Evolutionary conservation across 2,888 invertebrate genomes (phyloP), one percentile per base, ranked within the genome.

Genomic region (Mimachlamys varia): DNA sequence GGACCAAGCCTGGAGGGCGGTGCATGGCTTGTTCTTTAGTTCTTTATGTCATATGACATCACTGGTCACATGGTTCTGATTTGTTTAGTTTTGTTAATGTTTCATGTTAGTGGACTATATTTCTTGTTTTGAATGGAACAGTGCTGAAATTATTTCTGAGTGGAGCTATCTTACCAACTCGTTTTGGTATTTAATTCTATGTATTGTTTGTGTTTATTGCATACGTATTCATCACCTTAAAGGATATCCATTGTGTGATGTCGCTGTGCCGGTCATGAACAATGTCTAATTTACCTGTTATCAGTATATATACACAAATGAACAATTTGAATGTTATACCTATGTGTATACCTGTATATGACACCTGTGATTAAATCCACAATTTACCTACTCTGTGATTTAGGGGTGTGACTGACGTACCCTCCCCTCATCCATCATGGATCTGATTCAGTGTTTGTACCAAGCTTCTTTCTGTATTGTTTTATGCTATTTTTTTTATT

Each of bases 351-450:
- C 62, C 62, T 62, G 62, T 62, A 62, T 62, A n/a, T 19, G 13
- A 76, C 33, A 76, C 76, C 76, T 76, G 76, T 76, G 58, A 58
- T 58, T 58, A 22, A 58, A 58, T 58, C 58, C 58, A 58, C 58
- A 12, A 27, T 76, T 76, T 76, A 76, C 76, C 12, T 33, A 7
- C 33, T 76, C 76, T 76, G 76, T 76, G 76, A 76, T 76, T 33
- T 17, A 76, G 27, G 76, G 76, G 76, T 33, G n/a, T 62, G 22
- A 7, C 62, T 7, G 44, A 44, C 3, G 44, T 44, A 53, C 15
- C 5, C 13, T 53, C 15, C 76, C 33, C 13, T 76, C 76, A 76
- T 76, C 27, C 33, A 76, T 76, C 76, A 76, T 76, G 76, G 76
- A 76, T 76, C 76, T 76, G 76, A 76, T 22, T 76, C 44, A 44